Conservation (phyloP, 2,888 invertebrate species). For the Morpho helenor region DNA sequence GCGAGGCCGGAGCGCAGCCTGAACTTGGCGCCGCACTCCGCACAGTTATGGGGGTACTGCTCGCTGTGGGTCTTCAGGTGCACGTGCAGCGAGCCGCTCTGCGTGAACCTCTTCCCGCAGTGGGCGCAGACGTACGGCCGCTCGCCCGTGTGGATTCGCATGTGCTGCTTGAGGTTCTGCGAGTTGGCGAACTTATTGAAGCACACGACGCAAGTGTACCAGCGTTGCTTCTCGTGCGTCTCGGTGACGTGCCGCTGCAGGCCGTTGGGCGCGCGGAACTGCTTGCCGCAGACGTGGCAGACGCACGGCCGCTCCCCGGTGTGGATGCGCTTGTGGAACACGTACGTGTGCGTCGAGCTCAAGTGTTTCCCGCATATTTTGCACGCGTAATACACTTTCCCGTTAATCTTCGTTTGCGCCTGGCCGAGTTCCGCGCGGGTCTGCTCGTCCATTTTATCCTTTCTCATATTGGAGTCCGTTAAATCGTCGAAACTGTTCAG, state of each 20-base stretch:
- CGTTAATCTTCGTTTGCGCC: conserved; percentile 61
- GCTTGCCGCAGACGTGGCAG: conserved; percentile 83
- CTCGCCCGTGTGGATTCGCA: conserved; percentile 80
- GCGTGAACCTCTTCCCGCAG: conserved; percentile 82
- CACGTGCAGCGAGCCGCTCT: conserved; percentile 82
- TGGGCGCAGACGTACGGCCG: conserved; percentile 77
- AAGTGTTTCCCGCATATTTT: conserved; percentile 78
- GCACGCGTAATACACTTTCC: conserved; percentile 78
- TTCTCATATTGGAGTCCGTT: conserved; percentile 53
- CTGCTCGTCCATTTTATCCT: conserved; percentile 49
- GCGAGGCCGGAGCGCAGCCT: conserved; percentile 76
- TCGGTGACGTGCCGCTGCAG: conserved; percentile 80
- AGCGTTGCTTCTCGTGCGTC: conserved; percentile 81
- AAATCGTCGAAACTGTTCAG: conserved; percentile 55
- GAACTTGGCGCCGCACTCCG: conserved; percentile 80
- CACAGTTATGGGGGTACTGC: conserved; percentile 77
- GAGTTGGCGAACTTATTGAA: conserved; percentile 79
- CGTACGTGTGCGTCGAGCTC: conserved; percentile 80
- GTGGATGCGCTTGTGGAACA: conserved; percentile 82
- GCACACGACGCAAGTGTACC: conserved; percentile 77
- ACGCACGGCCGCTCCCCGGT: conserved; percentile 83
- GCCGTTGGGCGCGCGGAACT: conserved; percentile 82
- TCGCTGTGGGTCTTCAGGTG: conserved; percentile 80
- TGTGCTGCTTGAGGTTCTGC: conserved; percentile 79
- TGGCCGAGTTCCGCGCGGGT: conserved; percentile 49